phyloP scores from a whole-genome alignment of 1,140 invertebrate genomes.

The Dinothrombium tinctorium region DNA sequence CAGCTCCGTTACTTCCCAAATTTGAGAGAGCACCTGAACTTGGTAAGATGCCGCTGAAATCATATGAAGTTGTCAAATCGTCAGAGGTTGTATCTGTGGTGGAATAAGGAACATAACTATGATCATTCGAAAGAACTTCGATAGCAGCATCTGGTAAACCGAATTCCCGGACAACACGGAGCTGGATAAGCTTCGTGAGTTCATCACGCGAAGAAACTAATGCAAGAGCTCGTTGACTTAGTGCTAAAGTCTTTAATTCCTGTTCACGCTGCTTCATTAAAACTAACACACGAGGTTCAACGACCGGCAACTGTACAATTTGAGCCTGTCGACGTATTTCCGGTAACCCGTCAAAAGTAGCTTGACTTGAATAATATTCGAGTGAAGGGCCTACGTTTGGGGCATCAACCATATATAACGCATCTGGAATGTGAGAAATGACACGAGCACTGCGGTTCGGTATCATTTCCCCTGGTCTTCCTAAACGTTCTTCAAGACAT shows the following conservation, averaged over 20 bases:
- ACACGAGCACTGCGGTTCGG: constrained; percentile 21
- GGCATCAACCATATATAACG: constrained; percentile 68
- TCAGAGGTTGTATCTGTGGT: background rate
- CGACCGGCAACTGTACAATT: constrained; percentile 7
- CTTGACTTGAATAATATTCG: no score
- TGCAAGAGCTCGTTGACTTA: constrained; percentile 45
- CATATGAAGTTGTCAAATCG: background rate
- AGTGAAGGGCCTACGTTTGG: constrained; percentile 16
- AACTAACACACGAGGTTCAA: constrained; percentile 18
- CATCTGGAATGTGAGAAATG: constrained; percentile 50
- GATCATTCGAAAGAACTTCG: constrained; percentile 34
- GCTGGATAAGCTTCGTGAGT: constrained; percentile 48
- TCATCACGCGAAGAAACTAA: constrained; percentile 48
- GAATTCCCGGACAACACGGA: constrained; percentile 74
- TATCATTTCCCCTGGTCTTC: constrained; percentile 36
- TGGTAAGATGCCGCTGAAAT: background rate
- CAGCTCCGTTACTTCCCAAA: background rate
- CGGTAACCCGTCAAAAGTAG: background rate
- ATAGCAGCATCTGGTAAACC: constrained; percentile 74
- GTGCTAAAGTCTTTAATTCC: constrained; percentile 51
- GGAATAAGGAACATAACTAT: background rate
- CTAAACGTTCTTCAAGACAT: constrained; percentile 54
- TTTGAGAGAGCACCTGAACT: background rate
- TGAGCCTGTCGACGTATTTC: background rate
- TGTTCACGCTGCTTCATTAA: constrained; percentile 63